Base-by-base conservation (phyloP, 1,140 invertebrate species). In the Drosophila insularis region DNA sequence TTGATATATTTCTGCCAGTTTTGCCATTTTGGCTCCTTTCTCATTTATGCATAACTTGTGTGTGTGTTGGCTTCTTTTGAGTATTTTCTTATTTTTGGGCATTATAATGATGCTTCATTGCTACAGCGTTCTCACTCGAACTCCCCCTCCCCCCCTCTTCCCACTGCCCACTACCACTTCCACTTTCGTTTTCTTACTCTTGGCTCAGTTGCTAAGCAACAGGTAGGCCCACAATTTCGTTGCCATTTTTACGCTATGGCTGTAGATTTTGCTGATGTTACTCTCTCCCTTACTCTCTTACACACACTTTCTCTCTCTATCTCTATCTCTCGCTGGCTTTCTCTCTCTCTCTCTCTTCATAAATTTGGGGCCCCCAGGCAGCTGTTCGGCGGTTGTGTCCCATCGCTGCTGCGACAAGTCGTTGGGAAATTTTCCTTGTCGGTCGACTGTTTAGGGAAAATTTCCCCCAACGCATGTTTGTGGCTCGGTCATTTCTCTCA, bases 201-300 rank as follows among this genome's bases (percentile, higher is more conserved):
- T 59, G 64, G 53, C 73, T 60, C 68, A 72, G 82, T 78, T 87
- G 82, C 81, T 78, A 81, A 86, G 81, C 81, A 86, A 86, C 81
- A 86, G 81, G 81, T 86, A 86, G 81, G 82, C 78, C 81, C 74
- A 69, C 81, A 74, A 54, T 69, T 80, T 71, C 35, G 11, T 50
- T n/a, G 14, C 23, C 39, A 43, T 32, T 58, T 17, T 23, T 59
- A 55, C 55, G 43, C 43, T 50, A 17, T 11, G 17, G 14, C 43
- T 46, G 14, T 17, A 6, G 17, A 19, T 21, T 8, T 19, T 50
- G 43, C 50, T 65, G 56, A 14, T n/a, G 4, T 14, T 13, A 50
- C 40, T 65, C n/a, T 43, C 35, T 17, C 35, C 37, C 32, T 32
- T n/a, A n/a, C 23, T 2, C 43, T 62, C 55, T 58, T 59, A 32